Base-by-base conservation (phyloP, 2,797 vertebrate species). In the Diplodus sargus region DNA sequence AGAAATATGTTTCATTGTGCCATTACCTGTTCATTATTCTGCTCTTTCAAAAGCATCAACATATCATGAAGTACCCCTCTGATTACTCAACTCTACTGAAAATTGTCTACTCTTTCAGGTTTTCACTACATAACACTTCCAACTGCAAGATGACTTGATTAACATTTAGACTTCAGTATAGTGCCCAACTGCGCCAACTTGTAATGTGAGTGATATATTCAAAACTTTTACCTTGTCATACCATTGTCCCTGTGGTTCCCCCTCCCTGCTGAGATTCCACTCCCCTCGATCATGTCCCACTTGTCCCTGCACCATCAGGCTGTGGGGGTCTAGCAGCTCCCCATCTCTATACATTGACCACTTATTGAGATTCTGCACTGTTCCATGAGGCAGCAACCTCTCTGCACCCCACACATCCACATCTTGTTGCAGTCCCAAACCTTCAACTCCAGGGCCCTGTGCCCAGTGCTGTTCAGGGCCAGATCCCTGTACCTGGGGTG, bases 401-500 rank as follows among this genome's bases (percentile, higher is more conserved):
- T 95, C 95, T 65, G 93, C 84, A 54, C 94, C 91, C 96, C 95
- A 96, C 14, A 89, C 77, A 74, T 96, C 95, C 68, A 93, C 84
- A 84, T 94, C 92, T 82, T 96, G 93, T 59, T 67, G 91, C 49
- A 90, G 87, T 64, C 56, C 82, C 6, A 72, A 51, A n/a, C 70
- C 83, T 43, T 92, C 93, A 82, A 86, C 86, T 74, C 90, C 88
- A 67, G 93, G 89, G 23, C 92, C 91, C 68, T 87, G 92, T 78
- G 95, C 94, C 95, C 94, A 96, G 85, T 97, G 96, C 86, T 96
- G 93, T 75, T 83, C 94, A 63, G 91, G 92, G 43, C 92, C 94
- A 76, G 95, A 76, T 74, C 94, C 95, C 61, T 98, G 96, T 48
- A 97, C 93, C 81, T 95, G 96, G 57, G 98, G 97, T 90, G 95